These are phyloP conservation scores for Pheucticus melanocephalus DNA, from an alignment of 2,113 vertebrate genomes.

Conservation along the genomic window DNA sequence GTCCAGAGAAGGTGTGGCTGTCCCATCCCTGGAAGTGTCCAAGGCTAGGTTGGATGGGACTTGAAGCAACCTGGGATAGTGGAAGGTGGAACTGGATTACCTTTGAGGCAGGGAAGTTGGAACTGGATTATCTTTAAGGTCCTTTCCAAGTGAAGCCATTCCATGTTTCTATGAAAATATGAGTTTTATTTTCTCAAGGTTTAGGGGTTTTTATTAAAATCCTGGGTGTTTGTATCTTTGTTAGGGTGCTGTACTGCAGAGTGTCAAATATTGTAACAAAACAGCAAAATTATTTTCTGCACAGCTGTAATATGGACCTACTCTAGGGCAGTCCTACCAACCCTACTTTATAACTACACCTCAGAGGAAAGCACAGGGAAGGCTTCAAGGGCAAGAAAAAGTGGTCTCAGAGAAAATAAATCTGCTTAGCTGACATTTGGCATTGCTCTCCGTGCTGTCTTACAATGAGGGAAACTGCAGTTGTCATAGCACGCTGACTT, in stretches of 20 bases:
- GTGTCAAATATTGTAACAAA: background rate
- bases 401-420: background rate
- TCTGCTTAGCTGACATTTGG: background rate
- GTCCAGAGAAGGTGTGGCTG: background rate
- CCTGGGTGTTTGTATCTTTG: background rate
- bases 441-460: background rate
- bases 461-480: background rate
- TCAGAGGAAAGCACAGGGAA: background rate
- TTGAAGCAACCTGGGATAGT: background rate
- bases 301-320: background rate
- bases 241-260: background rate
- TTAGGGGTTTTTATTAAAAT: rapidly evolving
- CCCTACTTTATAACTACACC: background rate
- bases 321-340: background rate
- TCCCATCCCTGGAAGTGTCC: background rate
- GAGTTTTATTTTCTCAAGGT: background rate
- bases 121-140: background rate
- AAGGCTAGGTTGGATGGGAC: background rate
- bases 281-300: background rate
- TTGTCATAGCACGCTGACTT: background rate
- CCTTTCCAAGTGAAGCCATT: background rate
- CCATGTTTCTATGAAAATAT: background rate
- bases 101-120: background rate
- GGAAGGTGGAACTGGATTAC: background rate
- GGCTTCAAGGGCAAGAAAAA: background rate